Evolutionary conservation across 2,797 vertebrate species (phyloP).

Genomic region (Microctenopoma lineatum): DNA sequence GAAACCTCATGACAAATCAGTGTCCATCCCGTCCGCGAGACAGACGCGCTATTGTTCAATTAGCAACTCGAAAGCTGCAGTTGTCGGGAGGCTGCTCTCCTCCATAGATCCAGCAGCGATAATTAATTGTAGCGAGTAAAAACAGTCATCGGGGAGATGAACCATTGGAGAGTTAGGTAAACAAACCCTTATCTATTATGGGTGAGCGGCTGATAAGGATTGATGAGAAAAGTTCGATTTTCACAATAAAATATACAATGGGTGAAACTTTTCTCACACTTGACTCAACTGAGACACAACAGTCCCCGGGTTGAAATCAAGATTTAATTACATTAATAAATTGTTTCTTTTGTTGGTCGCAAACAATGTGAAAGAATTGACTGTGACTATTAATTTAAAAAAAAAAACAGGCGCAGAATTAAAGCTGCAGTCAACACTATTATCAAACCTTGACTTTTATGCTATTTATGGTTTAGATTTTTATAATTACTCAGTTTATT

Average conservation of each 20-base stretch:
- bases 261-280: conserved; percentile 36
- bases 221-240: conserved; percentile 74
- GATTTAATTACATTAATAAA: conserved; percentile 25
- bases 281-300: conserved; percentile 1
- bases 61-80: conserved; percentile 61
- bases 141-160: conserved; percentile 68
- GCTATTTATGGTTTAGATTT: neutral
- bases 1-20: conserved; percentile 22
- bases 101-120: conserved; percentile 61
- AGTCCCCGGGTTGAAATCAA: conserved; percentile 7
- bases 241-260: conserved; percentile 4
- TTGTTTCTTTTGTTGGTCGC: neutral
- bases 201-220: conserved; percentile 61
- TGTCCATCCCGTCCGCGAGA: conserved; percentile 30
- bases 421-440: neutral
- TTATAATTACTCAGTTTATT: neutral
- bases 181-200: conserved; percentile 70
- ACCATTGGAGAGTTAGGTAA: conserved; percentile 69
- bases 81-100: conserved; percentile 59
- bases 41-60: conserved; percentile 50
- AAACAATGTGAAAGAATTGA: neutral
- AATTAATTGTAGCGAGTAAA: conserved; percentile 71
- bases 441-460: neutral
- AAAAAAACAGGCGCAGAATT: neutral
- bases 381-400: neutral